Evolutionary conservation across 2,888 invertebrate genomes (phyloP).

Genomic region (Drosophila testacea): DNA sequence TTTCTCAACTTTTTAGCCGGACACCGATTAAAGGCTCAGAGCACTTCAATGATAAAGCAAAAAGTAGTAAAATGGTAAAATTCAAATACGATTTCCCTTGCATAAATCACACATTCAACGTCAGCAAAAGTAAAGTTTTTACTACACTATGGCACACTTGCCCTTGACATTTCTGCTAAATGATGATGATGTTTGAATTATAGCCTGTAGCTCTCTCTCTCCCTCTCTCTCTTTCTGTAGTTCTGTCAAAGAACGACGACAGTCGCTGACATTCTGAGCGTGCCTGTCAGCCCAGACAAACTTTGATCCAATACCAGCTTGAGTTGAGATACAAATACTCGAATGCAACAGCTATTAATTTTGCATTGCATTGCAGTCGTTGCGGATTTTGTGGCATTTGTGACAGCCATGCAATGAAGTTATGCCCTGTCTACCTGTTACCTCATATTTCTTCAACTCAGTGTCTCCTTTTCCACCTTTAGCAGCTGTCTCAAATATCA

Average conservation of each 20-base stretch:
- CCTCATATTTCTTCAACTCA: not conserved
- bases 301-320: slow-evolving; percentile 41
- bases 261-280: slow-evolving; percentile 57
- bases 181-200: slow-evolving; percentile 52
- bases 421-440: slow-evolving; percentile 46
- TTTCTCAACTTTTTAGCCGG: slow-evolving; percentile 57
- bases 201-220: slow-evolving; percentile 6
- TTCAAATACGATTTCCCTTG: slow-evolving; percentile 62
- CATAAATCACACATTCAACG: slow-evolving; percentile 59
- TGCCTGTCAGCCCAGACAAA: slow-evolving; percentile 44
- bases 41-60: slow-evolving; percentile 45
- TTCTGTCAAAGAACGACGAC: slow-evolving; percentile 33
- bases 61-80: slow-evolving; percentile 42
- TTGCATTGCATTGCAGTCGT: slow-evolving; percentile 63
- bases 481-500: slow-evolving; percentile 60
- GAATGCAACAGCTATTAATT: slow-evolving; percentile 73
- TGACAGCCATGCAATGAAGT: slow-evolving; percentile 61
- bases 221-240: not conserved
- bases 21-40: slow-evolving; percentile 67
- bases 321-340: slow-evolving; percentile 37
- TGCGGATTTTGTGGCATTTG: slow-evolving; percentile 75
- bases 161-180: slow-evolving; percentile 56
- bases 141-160: slow-evolving; percentile 33
- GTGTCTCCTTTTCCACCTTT: slow-evolving; percentile 38
- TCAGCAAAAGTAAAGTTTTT: slow-evolving; percentile 52